Evolutionary conservation across 2,797 vertebrate genomes (phyloP), one percentile per base, ranked within the genome.

Genomic region (Okamejei kenojei): DNA sequence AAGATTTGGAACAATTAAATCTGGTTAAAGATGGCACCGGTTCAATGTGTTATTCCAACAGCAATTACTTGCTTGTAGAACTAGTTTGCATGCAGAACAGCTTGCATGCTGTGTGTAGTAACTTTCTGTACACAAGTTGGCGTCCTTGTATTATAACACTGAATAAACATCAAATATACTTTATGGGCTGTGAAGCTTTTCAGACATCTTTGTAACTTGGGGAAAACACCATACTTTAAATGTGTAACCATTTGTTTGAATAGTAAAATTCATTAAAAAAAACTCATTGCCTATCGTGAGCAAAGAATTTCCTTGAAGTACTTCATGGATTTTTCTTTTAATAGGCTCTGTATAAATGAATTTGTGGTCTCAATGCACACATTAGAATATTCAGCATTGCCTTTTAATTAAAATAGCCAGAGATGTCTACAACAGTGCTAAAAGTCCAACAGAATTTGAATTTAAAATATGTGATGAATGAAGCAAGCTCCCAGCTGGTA

Each of bases 381-480:
- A 26, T 54, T 38, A 38, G 32, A 38, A 19, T 38, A 15, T 35
- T 88, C 35, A n/a, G 7, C n/a, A 21, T 8, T 88, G 32, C 71
- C 32, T 68, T 65, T 88, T 65, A 68, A 65, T 68, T 68, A 88
- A 88, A 68, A 35, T 65, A 68, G 68, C 15, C n/a, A 68, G n/a
- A 35, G 35, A 35, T 35, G 7, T 68, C 7, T 65, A 84, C 58
- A 6, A 15, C 15, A 65, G 35, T 7, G 13, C n/a, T 35, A 35
- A 68, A 19, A 88, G 68, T 32, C 32, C 90, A 74, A 1, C 68
- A 91, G 23, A 90, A 65, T 90, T 90, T 90, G 86, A 23, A 74
- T 38, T 45, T 26, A 26, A n/a, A 71, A 54, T 26, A 54, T 29
- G 0, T 74, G 21, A 74, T 10, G 19, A 38, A 68, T 68, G 35